Base-by-base conservation (phyloP, 2,888 invertebrate species). In the Charanyca ferruginea region DNA sequence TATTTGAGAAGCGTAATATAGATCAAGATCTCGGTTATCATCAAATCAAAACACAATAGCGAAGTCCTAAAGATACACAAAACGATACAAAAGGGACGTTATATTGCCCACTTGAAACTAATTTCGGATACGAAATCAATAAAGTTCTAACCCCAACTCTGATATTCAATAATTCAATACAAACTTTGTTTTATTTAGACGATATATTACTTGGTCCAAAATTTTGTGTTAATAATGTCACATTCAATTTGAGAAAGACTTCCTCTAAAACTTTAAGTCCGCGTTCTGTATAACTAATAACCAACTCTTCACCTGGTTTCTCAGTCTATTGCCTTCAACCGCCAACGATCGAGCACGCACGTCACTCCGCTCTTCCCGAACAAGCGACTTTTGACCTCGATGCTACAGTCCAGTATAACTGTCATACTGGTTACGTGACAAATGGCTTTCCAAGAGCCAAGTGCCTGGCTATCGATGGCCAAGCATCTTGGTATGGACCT, bases 401-500 rank as follows among this genome's bases (percentile, higher is more conserved):
- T 86, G 98, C 98, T 13, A 98, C 98, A 0, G 97, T 99, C 4
- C 98, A 98, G 90, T 99, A 99, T 95, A 98, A 98, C 88, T 99
- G 99, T 86, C 97, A 98, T 85, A 97, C 97, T n/a, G 99, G 99
- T 13, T 99, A 99, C 93, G 97, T 98, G 67, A 98, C 98, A 73
- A 98, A 98, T 86, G 99, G 99, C 0, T 98, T 99, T 91, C 98
- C 98, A 1, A 96, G 98, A 47, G 99, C 99, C 53, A 99, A 99
- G 94, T 99, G 99, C 90, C 95, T 99, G 76, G 97, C 98, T 68
- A 98, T 98, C 83, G 98, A 98, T 81, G 97, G 96, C 1, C 97
- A 97, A 81, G 99, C 99, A 0, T 98, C 98, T 79, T 99, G 99
- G 99, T 99, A 98, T 86, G 99, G 99, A 1, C 99, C 99, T 1